Percentiles rank a stretch among this genome's conserved stretches.
Evolutionary conservation across 2,888 invertebrate species (phyloP).

Genomic region (Schrankia costaestrigalis): DNA sequence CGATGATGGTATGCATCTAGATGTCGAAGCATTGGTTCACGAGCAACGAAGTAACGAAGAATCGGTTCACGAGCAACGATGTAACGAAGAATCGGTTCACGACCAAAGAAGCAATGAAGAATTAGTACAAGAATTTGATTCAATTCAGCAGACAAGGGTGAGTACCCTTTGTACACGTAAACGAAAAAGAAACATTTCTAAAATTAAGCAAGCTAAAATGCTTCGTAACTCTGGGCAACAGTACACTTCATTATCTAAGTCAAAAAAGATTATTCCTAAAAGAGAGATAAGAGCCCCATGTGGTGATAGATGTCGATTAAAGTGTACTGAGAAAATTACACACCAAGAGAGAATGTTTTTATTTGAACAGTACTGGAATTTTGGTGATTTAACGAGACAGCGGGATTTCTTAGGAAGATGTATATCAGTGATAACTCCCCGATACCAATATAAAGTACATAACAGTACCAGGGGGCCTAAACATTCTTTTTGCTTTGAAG

Average conservation of each 20-base stretch:
- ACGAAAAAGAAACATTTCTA: too few species aligned
- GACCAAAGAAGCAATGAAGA: too few species aligned
- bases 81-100: too few species aligned
- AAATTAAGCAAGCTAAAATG: not conserved
- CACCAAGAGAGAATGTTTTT: not conserved
- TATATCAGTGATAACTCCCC: not conserved
- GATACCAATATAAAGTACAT: conserved; percentile 14
- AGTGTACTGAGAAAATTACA: not conserved
- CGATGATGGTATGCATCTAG: not conserved
- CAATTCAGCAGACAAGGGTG: not conserved
- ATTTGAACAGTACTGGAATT: not conserved
- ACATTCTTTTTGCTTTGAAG: conserved; percentile 21
- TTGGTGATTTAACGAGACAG: not conserved
- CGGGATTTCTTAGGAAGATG: not conserved
- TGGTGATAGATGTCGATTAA: not conserved
- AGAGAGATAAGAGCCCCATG: not conserved
- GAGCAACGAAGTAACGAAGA: too few species aligned
- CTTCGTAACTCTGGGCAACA: not conserved
- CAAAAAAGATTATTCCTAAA: not conserved
- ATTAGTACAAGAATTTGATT: not conserved
- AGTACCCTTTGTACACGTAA: not conserved
- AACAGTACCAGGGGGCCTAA: conserved; percentile 14
- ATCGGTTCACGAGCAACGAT: too few species aligned
- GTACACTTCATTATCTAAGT: not conserved
- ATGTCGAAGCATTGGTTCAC: not conserved